Percentiles rank a stretch among this genome's conserved stretches.
phyloP scores from a whole-genome alignment of 2,797 vertebrate species.

The Otus scops region DNA sequence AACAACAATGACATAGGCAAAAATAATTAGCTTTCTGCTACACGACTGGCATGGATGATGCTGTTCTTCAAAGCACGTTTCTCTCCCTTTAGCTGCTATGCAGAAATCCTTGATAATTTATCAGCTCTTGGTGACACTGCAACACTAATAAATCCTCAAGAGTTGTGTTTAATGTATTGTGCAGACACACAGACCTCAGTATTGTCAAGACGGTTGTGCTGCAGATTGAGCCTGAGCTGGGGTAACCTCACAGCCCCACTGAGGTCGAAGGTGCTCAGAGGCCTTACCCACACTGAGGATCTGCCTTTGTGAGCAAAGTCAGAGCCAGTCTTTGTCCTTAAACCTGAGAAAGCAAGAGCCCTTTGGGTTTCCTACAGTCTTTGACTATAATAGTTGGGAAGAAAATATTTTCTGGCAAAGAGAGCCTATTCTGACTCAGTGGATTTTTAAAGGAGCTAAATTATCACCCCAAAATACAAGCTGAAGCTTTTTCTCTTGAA shows the following conservation, averaged over 20 bases:
- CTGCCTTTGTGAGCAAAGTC: not conserved
- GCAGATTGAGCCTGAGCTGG: not conserved
- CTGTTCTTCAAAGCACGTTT: not conserved
- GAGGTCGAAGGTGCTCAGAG: rapidly evolving
- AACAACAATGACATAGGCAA: not conserved
- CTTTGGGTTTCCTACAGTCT: not conserved
- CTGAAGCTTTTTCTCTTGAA: not conserved
- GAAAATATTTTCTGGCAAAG: not conserved
- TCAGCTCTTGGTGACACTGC: not conserved
- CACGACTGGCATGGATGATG: not conserved
- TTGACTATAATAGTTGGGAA: not conserved
- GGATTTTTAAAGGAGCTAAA: not conserved
- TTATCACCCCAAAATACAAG: not conserved
- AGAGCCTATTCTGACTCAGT: not conserved
- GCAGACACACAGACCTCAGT: not conserved
- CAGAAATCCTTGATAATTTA: slow-evolving; percentile 23
- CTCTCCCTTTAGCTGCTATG: not conserved
- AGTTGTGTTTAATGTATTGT: not conserved
- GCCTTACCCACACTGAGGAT: rapidly evolving
- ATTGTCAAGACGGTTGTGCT: rapidly evolving
- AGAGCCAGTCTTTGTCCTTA: not conserved
- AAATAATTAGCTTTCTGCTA: slow-evolving; percentile 23
- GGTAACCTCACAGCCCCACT: not conserved
- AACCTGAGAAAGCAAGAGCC: not conserved
- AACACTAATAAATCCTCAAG: not conserved